Conservation (phyloP, 2,113 vertebrate genomes). For the Zosterops lateralis region DNA sequence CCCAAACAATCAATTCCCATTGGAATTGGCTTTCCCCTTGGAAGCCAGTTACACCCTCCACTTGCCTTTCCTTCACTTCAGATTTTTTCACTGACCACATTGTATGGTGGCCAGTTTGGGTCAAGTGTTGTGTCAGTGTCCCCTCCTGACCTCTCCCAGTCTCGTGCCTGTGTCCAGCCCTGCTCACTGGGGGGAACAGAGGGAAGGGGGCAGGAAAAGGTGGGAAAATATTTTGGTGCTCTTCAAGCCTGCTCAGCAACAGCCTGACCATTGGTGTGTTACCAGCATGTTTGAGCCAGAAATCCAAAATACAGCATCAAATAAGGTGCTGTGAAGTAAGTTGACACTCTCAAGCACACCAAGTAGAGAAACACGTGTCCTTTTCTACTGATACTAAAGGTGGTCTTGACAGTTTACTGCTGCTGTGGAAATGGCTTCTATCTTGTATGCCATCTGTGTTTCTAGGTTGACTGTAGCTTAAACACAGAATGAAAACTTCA, state of each 20-base stretch:
- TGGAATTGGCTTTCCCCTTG: not conserved
- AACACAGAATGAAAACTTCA: not conserved
- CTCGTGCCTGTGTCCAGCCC: not conserved
- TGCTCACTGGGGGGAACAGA: accelerated
- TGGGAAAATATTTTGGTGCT: not conserved
- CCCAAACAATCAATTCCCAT: not conserved
- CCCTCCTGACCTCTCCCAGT: not conserved
- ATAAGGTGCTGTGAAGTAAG: not conserved
- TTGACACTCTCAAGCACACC: not conserved
- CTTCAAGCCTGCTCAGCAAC: not conserved
- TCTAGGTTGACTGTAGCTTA: not conserved
- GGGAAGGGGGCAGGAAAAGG: accelerated
- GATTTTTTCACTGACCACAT: not conserved
- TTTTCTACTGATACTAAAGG: not conserved
- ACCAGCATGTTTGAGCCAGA: not conserved
- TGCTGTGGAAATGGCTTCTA: not conserved
- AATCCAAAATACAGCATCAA: not conserved
- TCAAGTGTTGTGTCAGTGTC: not conserved
- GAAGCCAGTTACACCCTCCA: not conserved
- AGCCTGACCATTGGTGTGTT: not conserved
- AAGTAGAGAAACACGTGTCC: not conserved
- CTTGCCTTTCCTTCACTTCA: not conserved
- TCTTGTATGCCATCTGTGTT: not conserved
- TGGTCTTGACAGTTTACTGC: not conserved
- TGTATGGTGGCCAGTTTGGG: not conserved